Evolutionary conservation across 2,888 invertebrate species (phyloP), one percentile per base, ranked within the genome.

Genomic region (Criorhina ranunculi): DNA sequence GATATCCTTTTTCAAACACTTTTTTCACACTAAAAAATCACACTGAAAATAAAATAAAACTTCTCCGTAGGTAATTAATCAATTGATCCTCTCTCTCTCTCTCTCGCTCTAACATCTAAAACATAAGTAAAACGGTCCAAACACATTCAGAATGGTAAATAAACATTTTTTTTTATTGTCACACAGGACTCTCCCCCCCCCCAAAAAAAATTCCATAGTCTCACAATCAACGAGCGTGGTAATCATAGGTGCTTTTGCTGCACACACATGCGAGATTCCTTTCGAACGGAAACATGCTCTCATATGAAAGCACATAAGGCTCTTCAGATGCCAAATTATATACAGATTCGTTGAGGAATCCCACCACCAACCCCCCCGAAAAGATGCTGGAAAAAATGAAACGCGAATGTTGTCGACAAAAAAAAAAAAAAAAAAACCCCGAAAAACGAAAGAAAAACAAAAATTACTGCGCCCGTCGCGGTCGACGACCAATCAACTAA

Each of bases 401-500:
- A 76, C 69, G 76, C 81, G 76, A 69, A 42, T 57, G 8, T 15
- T 64, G 69, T 11, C 35, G 24, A 46, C 46, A 57, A 46, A 49
- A 31, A 57, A 59, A 49, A 11, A 55, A 66, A 53, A 62, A 69
- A 59, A 51, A 60, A 44, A 24, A 24, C 24, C 24, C 24, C 24
- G 2, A 4, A 24, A 24, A 77, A 17, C 35, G 24, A 49, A 57
- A 51, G 8, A 46, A 66, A 53, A 62, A 69, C 44, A 51, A 60
- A 44, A 66, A 57, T 62, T 69, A 64, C 33, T 69, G 67, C 76
- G 76, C 81, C 67, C 81, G 76, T 64, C 69, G 76, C 70, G 33
- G 57, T 59, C 51, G 55, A 55, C 77, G 17, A 70, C 76, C 81
- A 81, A 81, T 81, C 76, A 81, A 77, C 77, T 81, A 35, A 57